Percentiles rank a stretch among this genome's conserved stretches.
phyloP scores from a whole-genome alignment of 1,140 invertebrate species.

The Heliconius melpomene region DNA sequence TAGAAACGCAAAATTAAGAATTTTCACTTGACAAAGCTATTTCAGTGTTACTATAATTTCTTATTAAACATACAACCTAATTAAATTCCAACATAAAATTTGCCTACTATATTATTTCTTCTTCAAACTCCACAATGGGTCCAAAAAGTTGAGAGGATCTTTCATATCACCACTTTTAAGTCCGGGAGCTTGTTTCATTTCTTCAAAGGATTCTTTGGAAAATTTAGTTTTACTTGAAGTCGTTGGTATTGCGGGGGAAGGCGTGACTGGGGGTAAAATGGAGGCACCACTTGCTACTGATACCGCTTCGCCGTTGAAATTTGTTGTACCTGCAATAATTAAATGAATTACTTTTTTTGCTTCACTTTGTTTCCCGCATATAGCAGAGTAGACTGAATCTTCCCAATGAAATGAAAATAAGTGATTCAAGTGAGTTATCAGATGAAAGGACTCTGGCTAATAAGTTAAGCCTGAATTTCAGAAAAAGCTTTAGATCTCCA shows the following conservation, averaged over 20 bases:
- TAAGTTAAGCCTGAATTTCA: too few relatives aligned
- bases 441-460: too few relatives aligned
- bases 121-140: slow-evolving; percentile 83
- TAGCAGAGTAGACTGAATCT: too few relatives aligned
- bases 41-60: neutral
- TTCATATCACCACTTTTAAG: slow-evolving; percentile 79
- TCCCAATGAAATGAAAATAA: too few relatives aligned
- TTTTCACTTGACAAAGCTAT: too few relatives aligned
- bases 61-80: neutral
- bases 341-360: neutral
- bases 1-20: too few relatives aligned
- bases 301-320: slow-evolving; percentile 74
- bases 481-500: too few relatives aligned
- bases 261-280: slow-evolving; percentile 56
- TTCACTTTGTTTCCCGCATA: neutral
- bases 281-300: slow-evolving; percentile 65
- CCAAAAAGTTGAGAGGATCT: slow-evolving; percentile 82
- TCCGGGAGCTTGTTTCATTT: slow-evolving; percentile 76
- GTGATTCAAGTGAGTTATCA: too few relatives aligned
- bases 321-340: slow-evolving; percentile 61
- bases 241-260: slow-evolving; percentile 29
- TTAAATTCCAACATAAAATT: neutral
- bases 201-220: slow-evolving; percentile 78
- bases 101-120: slow-evolving; percentile 62
- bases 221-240: slow-evolving; percentile 58